phyloP scores from a whole-genome alignment of 2,888 invertebrate species.

The Spilarctia lutea region DNA sequence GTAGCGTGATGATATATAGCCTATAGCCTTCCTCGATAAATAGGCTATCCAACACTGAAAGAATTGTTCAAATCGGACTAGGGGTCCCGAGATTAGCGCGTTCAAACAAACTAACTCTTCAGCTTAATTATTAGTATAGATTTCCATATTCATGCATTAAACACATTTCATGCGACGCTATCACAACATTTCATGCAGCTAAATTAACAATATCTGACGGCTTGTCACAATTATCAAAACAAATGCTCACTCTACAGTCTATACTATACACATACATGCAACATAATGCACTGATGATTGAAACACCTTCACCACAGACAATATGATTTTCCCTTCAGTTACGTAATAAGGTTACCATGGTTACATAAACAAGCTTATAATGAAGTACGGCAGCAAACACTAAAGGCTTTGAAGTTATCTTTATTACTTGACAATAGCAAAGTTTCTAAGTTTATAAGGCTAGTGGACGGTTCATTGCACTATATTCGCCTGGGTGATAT shows the following conservation, averaged over 20 bases:
- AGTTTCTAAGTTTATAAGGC: neutral
- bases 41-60: too few relatives aligned
- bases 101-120: too few relatives aligned
- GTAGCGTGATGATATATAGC: too few relatives aligned
- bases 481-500: too few relatives aligned
- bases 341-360: conserved; percentile 5
- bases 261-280: neutral
- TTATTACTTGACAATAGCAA: neutral
- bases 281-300: neutral
- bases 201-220: neutral
- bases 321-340: neutral
- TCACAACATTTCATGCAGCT: neutral
- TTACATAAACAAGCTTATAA: neutral
- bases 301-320: neutral
- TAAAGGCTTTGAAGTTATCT: neutral
- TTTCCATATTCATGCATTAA: neutral
- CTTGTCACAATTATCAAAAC: neutral
- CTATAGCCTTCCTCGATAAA: too few relatives aligned
- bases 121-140: too few relatives aligned
- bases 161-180: conserved; percentile 3
- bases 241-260: neutral
- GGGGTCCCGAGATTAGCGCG: too few relatives aligned
- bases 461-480: too few relatives aligned
- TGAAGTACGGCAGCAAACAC: neutral
- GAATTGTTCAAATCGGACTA: too few relatives aligned